These are phyloP conservation scores for Meloidogyne floridensis DNA, from an alignment of 1,140 invertebrate genomes.

Conservation along the genomic window DNA sequence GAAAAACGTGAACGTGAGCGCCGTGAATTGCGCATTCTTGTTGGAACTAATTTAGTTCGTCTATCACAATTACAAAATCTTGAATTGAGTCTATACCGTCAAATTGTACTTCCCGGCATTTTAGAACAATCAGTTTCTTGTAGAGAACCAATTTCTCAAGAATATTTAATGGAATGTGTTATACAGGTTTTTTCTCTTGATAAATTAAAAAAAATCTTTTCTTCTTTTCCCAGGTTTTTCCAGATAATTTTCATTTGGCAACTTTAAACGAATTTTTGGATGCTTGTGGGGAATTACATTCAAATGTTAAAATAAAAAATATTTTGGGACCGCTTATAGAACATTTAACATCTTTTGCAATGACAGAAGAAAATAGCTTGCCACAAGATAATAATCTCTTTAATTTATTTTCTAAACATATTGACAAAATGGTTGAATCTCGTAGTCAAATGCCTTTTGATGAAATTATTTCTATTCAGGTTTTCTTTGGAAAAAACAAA, in stretches of 20 bases:
- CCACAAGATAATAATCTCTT: conserved; percentile 88
- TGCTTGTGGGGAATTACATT: conserved; percentile 92
- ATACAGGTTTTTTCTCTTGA: conserved; percentile 79
- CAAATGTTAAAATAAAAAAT: conserved; percentile 85
- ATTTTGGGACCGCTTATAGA: conserved; percentile 96
- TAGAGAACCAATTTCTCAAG: conserved; percentile 95
- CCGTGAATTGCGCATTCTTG: conserved; percentile 83
- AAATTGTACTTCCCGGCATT: conserved; percentile 69
- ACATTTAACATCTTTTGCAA: conserved; percentile 70
- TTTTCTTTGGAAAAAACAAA: too few relatives aligned
- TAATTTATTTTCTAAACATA: conserved; percentile 97
- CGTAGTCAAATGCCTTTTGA: conserved; percentile 84
- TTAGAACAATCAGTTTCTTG: conserved; percentile 95
- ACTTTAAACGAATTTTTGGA: conserved; percentile 91
- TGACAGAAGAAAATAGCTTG: conserved; percentile 72
- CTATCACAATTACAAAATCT: conserved; percentile 94
- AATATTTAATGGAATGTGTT: conserved; percentile 99
- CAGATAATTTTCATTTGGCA: conserved; percentile 96
- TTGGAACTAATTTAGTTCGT: conserved; percentile 87
- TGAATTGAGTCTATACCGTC: conserved; percentile 86
- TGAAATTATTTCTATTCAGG: conserved; percentile 92
- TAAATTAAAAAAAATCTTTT: neutral
- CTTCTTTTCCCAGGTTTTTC: conserved; percentile 78
- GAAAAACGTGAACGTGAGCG: conserved; percentile 91
- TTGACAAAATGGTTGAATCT: conserved; percentile 78